Evolutionary conservation across 1,140 invertebrate species (phyloP).

Genomic region (Aphidius gifuensis): DNA sequence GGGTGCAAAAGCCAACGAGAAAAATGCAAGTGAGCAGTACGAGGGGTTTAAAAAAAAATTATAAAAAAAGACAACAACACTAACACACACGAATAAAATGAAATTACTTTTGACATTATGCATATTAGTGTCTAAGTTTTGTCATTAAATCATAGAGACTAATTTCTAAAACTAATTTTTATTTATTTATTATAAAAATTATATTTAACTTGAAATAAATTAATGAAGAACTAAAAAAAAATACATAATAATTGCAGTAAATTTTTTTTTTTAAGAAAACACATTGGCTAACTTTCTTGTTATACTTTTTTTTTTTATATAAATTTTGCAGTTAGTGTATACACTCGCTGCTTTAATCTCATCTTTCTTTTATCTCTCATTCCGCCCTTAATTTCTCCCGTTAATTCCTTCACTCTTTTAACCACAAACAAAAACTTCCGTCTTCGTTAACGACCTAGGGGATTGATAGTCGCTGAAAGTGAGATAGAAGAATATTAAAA

Average conservation of each 20-base stretch:
- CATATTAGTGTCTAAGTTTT: neutral
- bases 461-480: slow-evolving; percentile 20
- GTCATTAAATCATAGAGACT: too few relatives aligned
- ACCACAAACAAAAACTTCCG: slow-evolving; percentile 10
- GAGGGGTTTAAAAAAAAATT: neutral
- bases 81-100: slow-evolving; percentile 28
- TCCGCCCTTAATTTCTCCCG: neutral
- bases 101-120: slow-evolving; percentile 25
- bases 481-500: slow-evolving; percentile 11
- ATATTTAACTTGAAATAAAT: slow-evolving; percentile 4
- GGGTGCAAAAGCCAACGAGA: too few relatives aligned
- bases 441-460: slow-evolving; percentile 21
- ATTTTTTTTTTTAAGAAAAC: too few relatives aligned
- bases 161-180: neutral
- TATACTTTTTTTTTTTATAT: slow-evolving; percentile 4
- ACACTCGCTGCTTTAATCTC: neutral
- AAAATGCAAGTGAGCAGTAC: too few relatives aligned
- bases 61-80: neutral
- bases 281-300: too few relatives aligned
- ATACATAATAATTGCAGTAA: too few relatives aligned
- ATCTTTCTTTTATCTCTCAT: neutral
- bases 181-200: slow-evolving; percentile 1
- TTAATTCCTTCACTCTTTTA: neutral
- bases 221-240: neutral
- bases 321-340: slow-evolving; percentile 19